Percentiles rank a stretch among this genome's conserved stretches.
phyloP scores from a whole-genome alignment of 2,113 vertebrate genomes.

The Toxotes jaculatrix region DNA sequence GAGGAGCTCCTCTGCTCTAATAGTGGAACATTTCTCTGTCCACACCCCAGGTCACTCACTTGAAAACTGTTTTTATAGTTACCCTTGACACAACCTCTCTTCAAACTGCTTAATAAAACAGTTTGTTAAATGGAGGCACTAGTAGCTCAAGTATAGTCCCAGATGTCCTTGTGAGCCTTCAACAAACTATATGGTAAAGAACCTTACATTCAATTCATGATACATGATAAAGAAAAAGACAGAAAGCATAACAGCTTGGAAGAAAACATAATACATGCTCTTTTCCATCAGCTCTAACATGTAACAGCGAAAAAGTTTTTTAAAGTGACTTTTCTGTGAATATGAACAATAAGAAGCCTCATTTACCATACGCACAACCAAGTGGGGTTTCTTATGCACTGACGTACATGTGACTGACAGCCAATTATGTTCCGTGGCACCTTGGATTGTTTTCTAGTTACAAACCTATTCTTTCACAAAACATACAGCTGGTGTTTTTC shows the following conservation, averaged over 20 bases:
- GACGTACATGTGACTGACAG: not conserved
- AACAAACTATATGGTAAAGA: not conserved
- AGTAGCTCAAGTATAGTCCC: not conserved
- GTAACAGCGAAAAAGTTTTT: not conserved
- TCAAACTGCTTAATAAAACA: conserved; percentile 10
- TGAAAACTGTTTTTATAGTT: not conserved
- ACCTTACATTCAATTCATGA: not conserved
- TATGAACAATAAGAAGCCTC: not conserved
- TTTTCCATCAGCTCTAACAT: not conserved
- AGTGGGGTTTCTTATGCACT: not conserved
- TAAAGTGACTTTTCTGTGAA: not conserved
- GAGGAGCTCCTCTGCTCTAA: not conserved
- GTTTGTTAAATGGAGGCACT: conserved; percentile 23
- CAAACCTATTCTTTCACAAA: not conserved
- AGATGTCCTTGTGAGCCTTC: not conserved
- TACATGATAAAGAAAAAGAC: not conserved
- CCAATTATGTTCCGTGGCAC: not conserved
- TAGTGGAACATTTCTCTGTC: not conserved
- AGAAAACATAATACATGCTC: no score
- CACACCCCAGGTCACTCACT: not conserved
- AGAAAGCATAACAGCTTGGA: no score
- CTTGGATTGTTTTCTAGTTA: not conserved
- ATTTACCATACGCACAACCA: not conserved
- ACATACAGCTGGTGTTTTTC: not conserved
- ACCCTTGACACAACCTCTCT: conserved; percentile 27